These are phyloP conservation scores for Amblyteles armatorius DNA, from an alignment of 2,888 invertebrate species.

Conservation along the genomic window DNA sequence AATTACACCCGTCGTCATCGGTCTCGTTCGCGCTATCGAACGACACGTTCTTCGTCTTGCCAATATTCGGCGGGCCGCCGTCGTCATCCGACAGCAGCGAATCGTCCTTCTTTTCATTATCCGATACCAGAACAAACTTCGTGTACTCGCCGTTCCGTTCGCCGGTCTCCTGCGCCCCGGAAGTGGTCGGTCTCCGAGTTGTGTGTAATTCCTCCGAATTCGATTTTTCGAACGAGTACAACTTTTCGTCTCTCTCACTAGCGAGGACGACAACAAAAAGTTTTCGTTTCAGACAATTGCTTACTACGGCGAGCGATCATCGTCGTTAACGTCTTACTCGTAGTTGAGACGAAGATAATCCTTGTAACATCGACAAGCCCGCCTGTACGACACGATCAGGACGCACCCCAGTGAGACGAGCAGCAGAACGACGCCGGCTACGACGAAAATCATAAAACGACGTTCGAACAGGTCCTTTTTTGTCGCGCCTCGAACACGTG, in stretches of 20 bases:
- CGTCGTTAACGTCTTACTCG: constrained; percentile 47
- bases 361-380: constrained; percentile 57
- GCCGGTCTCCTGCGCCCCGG: neutral
- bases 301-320: neutral
- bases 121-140: constrained; percentile 34
- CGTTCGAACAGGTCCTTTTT: constrained; percentile 38
- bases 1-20: constrained; percentile 6
- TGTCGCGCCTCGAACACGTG: neutral
- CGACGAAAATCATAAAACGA: constrained; percentile 38
- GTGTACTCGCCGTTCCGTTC: constrained; percentile 9
- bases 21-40: neutral
- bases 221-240: neutral
- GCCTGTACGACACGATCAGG: constrained; percentile 53
- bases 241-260: neutral
- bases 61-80: neutral
- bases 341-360: constrained; percentile 28
- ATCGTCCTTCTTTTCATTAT: constrained; percentile 23
- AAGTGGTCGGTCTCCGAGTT: constrained; percentile 1
- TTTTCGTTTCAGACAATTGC: neutral
- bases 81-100: neutral
- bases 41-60: neutral
- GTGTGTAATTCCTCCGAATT: neutral
- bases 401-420: constrained; percentile 51
- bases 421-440: constrained; percentile 45
- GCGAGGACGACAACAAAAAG: neutral